These are phyloP conservation scores for Eupsittula cactorum DNA, from an alignment of 2,113 vertebrate species.

Conservation along the genomic window DNA sequence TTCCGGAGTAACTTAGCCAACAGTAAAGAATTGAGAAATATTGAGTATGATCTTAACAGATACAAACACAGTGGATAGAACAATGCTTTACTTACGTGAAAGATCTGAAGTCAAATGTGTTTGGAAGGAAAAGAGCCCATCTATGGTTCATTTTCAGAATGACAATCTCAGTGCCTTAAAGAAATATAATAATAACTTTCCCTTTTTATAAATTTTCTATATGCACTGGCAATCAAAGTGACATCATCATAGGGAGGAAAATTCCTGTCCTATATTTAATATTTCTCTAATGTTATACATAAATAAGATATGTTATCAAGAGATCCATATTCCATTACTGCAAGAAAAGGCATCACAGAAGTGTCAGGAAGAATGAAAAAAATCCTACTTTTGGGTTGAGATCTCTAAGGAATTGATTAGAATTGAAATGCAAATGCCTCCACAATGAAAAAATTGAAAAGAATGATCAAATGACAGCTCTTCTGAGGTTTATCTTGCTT, in stretches of 20 bases:
- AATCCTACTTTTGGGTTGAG: neutral
- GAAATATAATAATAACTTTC: neutral
- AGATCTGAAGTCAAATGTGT: neutral
- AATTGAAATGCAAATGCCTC: neutral
- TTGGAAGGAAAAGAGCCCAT: neutral
- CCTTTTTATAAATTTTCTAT: neutral
- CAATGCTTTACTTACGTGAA: neutral
- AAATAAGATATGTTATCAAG: neutral
- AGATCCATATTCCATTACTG: neutral
- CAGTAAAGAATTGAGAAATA: neutral
- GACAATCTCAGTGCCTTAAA: neutral
- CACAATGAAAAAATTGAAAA: neutral
- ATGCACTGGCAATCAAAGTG: neutral
- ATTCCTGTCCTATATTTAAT: neutral
- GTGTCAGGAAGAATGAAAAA: neutral
- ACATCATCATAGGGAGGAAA: neutral
- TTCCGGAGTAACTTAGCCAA: neutral
- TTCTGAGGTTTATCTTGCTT: neutral
- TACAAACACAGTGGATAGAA: neutral
- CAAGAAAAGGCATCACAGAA: neutral
- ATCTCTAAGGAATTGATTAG: neutral
- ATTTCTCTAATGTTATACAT: neutral
- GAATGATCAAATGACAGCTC: neutral
- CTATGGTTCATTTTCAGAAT: neutral
- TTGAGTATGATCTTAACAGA: neutral